Evolutionary conservation across 2,113 vertebrate species (phyloP).

Genomic region (Poicephalus gulielmi): DNA sequence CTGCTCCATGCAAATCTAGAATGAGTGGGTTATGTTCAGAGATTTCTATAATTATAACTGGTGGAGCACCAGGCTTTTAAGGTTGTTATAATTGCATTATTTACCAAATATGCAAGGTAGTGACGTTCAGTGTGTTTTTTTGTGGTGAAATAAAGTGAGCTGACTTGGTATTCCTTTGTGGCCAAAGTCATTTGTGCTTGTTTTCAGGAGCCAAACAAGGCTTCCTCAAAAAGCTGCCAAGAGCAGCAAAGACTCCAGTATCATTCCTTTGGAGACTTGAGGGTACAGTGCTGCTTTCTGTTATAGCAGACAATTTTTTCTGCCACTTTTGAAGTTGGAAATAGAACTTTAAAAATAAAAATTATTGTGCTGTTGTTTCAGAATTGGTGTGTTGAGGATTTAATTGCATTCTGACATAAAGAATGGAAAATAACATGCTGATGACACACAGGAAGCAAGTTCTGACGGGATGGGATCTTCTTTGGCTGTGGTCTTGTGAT

Average conservation of each 20-base stretch:
- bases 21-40: neutral
- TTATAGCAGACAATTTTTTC: neutral
- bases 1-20: neutral
- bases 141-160: neutral
- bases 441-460: neutral
- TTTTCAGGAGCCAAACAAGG: neutral
- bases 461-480: neutral
- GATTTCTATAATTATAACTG: neutral
- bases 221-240: neutral
- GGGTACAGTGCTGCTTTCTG: neutral
- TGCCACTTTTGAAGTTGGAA: neutral
- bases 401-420: neutral
- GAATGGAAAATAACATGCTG: neutral
- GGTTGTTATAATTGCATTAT: neutral
- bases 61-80: neutral
- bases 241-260: neutral
- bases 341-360: neutral
- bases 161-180: neutral
- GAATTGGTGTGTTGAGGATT: neutral
- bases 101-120: neutral
- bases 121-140: neutral
- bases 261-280: neutral
- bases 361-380: neutral
- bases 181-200: neutral
- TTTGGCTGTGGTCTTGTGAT: neutral